A percentile compares a stretch with the other conserved stretches of the same genome.
Conservation (phyloP, 2,113 vertebrate species). For the Sebastes fasciatus region DNA sequence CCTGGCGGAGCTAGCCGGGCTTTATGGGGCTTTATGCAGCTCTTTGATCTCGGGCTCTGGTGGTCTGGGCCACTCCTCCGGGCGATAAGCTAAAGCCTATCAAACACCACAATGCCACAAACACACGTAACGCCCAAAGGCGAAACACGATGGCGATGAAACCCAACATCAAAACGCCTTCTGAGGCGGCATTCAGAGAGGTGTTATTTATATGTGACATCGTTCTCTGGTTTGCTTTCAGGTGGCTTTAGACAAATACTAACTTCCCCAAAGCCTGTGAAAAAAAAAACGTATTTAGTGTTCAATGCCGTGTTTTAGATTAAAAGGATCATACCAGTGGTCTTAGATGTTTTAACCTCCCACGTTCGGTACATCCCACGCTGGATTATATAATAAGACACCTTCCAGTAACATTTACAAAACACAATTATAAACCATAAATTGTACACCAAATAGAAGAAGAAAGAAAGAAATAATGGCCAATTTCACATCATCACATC, state of each 20-base stretch:
- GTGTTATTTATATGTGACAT: constrained; percentile 42
- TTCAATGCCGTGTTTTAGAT: constrained; percentile 9
- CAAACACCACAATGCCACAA: constrained; percentile 67
- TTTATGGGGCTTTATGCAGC: constrained; percentile 63
- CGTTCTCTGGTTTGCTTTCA: constrained; percentile 37
- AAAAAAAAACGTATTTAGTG: constrained; percentile 18
- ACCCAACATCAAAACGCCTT: constrained; percentile 64
- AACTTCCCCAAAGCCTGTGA: constrained; percentile 7
- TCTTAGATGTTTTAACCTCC: constrained; percentile 7
- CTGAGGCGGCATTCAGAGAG: constrained; percentile 44
- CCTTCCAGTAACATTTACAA: not conserved
- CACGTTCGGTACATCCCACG: not conserved
- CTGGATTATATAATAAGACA: not conserved
- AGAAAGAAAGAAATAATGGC: not conserved
- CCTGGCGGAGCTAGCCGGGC: constrained; percentile 42
- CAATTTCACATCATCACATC: not conserved
- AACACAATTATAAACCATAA: not conserved
- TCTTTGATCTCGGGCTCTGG: constrained; percentile 70
- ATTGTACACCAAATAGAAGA: not conserved
- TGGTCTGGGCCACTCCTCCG: constrained; percentile 58
- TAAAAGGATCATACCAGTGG: not conserved
- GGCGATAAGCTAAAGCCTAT: constrained; percentile 77
- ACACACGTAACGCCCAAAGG: constrained; percentile 51
- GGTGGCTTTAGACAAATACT: constrained; percentile 33
- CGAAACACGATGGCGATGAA: constrained; percentile 42